These are phyloP conservation scores for Dipodomys spectabilis DNA, from an alignment of 2,113 vertebrate genomes.

Conservation along the genomic window DNA sequence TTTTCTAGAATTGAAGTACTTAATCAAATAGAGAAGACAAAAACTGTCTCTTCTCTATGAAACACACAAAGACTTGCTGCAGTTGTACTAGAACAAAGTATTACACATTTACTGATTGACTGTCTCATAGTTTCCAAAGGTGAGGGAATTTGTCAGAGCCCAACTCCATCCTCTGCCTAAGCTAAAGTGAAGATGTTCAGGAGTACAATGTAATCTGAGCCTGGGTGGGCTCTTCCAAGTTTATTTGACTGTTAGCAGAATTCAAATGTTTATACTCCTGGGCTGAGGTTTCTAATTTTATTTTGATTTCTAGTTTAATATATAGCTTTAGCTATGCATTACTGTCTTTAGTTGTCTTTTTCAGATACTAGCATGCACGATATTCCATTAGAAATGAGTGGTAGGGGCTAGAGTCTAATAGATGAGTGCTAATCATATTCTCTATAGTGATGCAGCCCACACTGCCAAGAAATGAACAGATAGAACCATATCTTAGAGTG, in stretches of 20 bases:
- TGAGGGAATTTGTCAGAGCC: neutral
- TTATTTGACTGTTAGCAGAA: neutral
- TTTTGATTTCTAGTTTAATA: neutral
- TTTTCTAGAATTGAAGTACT: neutral
- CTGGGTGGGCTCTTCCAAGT: neutral
- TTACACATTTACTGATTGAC: rapidly evolving
- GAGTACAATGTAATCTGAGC: rapidly evolving
- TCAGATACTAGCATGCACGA: too few species aligned
- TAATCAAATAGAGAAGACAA: rapidly evolving
- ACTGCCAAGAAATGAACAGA: neutral
- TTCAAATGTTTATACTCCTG: neutral
- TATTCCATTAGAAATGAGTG: rapidly evolving
- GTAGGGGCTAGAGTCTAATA: neutral
- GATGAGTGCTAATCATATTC: neutral
- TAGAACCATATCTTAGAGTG: rapidly evolving
- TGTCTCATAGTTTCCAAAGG: rapidly evolving
- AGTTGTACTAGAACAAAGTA: neutral
- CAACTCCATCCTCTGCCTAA: rapidly evolving
- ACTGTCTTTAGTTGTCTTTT: neutral
- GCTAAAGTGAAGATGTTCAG: neutral
- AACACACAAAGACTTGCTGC: neutral
- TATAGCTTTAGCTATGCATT: neutral
- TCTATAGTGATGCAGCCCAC: rapidly evolving
- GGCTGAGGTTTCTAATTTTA: neutral
- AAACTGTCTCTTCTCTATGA: neutral